These are phyloP conservation scores for Tethya wilhelma DNA, from an alignment of 37 sponge, comb jelly and placozoan genomes.

Conservation along the genomic window DNA sequence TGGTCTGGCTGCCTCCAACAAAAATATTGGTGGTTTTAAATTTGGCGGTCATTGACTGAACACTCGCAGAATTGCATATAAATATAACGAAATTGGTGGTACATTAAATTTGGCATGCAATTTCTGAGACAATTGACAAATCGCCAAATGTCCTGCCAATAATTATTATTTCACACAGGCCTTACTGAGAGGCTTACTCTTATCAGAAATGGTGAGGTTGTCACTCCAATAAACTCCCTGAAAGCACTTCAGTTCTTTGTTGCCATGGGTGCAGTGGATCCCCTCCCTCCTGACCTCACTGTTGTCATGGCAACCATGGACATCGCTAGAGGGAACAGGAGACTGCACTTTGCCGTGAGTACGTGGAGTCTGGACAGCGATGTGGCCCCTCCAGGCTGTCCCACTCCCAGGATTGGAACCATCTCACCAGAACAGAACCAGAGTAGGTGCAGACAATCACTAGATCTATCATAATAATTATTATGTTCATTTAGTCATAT, in stretches of 20 bases:
- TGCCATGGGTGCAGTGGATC: background rate
- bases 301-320: background rate
- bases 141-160: too few species aligned
- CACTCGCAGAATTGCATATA: too few species aligned
- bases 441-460: background rate
- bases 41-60: too few species aligned
- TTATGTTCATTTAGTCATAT: too few species aligned
- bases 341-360: background rate
- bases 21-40: too few species aligned
- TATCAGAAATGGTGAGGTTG: background rate
- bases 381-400: constrained; percentile 19
- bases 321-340: background rate
- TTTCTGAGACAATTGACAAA: background rate
- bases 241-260: background rate
- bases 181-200: background rate
- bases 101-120: background rate
- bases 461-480: too few species aligned
- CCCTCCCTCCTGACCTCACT: constrained; percentile 16
- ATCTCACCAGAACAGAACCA: constrained; percentile 1
- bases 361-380: background rate
- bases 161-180: background rate
- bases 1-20: too few species aligned
- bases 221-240: background rate
- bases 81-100: too few species aligned
- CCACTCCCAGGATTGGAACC: background rate